Conservation (phyloP, 2,888 invertebrate species). For the Tridacna crocea region DNA sequence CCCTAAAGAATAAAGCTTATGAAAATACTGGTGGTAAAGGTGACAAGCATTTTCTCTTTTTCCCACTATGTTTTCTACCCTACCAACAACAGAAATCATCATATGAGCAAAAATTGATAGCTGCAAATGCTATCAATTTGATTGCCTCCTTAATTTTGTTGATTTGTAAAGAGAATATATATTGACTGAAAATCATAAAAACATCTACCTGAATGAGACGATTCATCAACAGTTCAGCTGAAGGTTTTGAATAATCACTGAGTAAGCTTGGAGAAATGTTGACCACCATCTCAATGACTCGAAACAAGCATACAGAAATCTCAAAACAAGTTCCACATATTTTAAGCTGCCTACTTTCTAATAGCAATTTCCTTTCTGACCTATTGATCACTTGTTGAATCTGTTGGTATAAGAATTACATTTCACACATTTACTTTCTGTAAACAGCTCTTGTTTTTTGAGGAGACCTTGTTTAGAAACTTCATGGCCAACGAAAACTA, state of each 20-base stretch:
- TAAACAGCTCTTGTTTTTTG: too few relatives aligned
- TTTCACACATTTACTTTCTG: too few relatives aligned
- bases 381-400: slow-evolving; percentile 88
- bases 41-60: neutral
- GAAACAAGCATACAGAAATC: slow-evolving; percentile 90
- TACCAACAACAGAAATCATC: neutral
- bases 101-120: too few relatives aligned
- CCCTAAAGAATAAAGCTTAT: too few relatives aligned
- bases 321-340: slow-evolving; percentile 94
- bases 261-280: slow-evolving; percentile 88
- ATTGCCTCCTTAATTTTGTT: too few relatives aligned
- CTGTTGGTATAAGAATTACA: slow-evolving; percentile 75
- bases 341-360: slow-evolving; percentile 91
- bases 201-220: slow-evolving; percentile 88
- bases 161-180: too few relatives aligned
- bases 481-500: too few relatives aligned
- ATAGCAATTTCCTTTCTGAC: slow-evolving; percentile 86
- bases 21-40: too few relatives aligned
- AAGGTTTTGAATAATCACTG: slow-evolving; percentile 88
- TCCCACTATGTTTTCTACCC: neutral
- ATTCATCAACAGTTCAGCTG: slow-evolving; percentile 89
- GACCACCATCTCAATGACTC: slow-evolving; percentile 92
- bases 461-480: too few relatives aligned
- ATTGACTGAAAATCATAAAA: neutral
- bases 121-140: too few relatives aligned